phyloP scores from a whole-genome alignment of 1,140 invertebrate genomes.

The Eulimnadia texana region DNA sequence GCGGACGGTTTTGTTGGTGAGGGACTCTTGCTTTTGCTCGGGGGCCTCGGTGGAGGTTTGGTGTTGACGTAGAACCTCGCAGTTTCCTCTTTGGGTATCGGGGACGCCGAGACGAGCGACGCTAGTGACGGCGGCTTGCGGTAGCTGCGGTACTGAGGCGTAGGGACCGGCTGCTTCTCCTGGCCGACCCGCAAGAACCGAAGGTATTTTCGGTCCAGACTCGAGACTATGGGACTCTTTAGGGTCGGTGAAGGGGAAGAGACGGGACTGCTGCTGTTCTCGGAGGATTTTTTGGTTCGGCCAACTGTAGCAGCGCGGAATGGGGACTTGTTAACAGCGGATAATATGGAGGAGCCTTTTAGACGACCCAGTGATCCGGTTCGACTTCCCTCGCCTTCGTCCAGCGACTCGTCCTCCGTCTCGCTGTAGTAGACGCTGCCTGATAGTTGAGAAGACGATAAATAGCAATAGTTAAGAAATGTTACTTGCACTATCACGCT shows the following conservation, averaged over 20 bases:
- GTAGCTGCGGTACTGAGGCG: slow-evolving; percentile 59
- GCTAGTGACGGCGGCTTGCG: slow-evolving; percentile 33
- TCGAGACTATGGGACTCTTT: slow-evolving; percentile 24
- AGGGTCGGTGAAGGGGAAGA: not conserved
- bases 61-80: not conserved
- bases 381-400: slow-evolving; percentile 38
- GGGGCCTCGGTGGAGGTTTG: slow-evolving; percentile 8
- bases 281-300: slow-evolving; percentile 30
- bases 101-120: not conserved
- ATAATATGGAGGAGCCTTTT: not conserved
- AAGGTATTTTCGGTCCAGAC: slow-evolving; percentile 55
- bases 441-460: not conserved
- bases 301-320: slow-evolving; percentile 23
- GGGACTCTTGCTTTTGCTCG: not conserved
- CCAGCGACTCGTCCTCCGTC: slow-evolving; percentile 48
- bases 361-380: not conserved
- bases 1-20: not conserved
- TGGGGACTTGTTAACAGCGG: not conserved
- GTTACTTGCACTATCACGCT: too few relatives aligned
- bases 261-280: slow-evolving; percentile 23
- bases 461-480: not conserved
- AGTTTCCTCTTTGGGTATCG: not conserved
- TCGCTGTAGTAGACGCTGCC: slow-evolving; percentile 52
- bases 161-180: slow-evolving; percentile 50
- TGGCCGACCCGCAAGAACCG: slow-evolving; percentile 38